These are phyloP conservation scores for Nemopilema nomurai DNA, from an alignment of 30 jellyfish, hydroid and myxozoan species.

Conservation along the genomic window DNA sequence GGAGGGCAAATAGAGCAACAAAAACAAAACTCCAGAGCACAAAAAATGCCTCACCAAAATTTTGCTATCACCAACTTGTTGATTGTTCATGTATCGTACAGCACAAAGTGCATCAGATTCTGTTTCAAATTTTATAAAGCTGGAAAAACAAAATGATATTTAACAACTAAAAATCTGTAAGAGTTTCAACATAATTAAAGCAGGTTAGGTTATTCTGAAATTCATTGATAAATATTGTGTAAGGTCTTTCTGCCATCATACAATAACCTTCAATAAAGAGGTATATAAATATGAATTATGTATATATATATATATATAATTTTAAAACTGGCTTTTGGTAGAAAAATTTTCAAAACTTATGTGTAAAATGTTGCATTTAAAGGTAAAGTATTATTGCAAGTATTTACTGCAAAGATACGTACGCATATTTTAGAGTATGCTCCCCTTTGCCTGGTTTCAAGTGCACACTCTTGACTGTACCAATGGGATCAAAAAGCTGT, in stretches of 20 bases:
- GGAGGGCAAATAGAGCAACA: background rate
- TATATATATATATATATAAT: no score
- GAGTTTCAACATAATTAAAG: background rate
- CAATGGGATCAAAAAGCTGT: conserved; percentile 32
- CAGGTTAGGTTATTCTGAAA: background rate
- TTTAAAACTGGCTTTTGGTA: no score
- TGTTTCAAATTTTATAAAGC: conserved; percentile 34
- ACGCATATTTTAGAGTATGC: conserved; percentile 55
- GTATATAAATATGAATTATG: no score
- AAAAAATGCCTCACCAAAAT: conserved; percentile 26
- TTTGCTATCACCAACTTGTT: conserved; percentile 6
- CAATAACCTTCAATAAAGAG: no score
- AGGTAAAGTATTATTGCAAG: background rate
- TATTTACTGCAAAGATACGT: background rate
- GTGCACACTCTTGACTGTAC: conserved; percentile 23
- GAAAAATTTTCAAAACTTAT: background rate
- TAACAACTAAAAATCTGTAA: background rate
- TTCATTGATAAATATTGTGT: no score
- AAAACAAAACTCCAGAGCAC: background rate
- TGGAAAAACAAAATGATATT: background rate
- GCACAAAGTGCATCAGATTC: conserved; percentile 63
- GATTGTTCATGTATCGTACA: conserved; percentile 47
- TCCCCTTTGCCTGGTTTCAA: conserved; percentile 55
- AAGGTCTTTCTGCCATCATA: background rate
- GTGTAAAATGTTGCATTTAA: background rate